phyloP scores from a whole-genome alignment of 2,797 vertebrate genomes.

The Typhlichthys subterraneus region DNA sequence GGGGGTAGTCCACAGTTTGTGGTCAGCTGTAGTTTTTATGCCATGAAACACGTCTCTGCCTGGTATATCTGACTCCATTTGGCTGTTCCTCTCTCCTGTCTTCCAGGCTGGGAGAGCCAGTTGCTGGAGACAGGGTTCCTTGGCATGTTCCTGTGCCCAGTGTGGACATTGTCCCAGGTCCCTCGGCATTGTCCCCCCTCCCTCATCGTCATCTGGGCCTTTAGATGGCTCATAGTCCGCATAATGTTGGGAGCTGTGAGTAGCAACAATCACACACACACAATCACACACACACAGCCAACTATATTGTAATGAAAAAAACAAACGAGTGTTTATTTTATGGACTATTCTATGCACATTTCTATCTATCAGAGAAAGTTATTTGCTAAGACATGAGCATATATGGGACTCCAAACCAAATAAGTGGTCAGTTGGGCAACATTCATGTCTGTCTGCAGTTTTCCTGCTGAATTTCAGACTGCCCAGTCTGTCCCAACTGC shows the following conservation, averaged over 20 bases:
- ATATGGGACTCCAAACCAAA: conserved; percentile 49
- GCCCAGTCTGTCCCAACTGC: conserved; percentile 42
- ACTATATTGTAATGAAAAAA: not conserved
- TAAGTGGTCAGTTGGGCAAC: conserved; percentile 43
- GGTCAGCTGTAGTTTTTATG: conserved; percentile 32
- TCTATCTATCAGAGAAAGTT: conserved; percentile 28
- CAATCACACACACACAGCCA: not conserved
- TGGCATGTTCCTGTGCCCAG: conserved; percentile 89
- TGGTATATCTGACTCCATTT: not conserved
- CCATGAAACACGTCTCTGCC: not conserved
- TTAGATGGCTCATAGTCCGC: conserved; percentile 96
- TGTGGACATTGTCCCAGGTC: conserved; percentile 84
- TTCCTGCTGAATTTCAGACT: conserved; percentile 42
- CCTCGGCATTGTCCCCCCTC: conserved; percentile 82
- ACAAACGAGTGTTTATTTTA: not conserved
- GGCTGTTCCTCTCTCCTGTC: not conserved
- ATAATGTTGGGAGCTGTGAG: conserved; percentile 98
- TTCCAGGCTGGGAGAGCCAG: conserved; percentile 94
- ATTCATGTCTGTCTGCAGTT: conserved; percentile 56
- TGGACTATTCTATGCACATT: conserved; percentile 18
- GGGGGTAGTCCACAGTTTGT: conserved; percentile 47
- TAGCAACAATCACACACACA: conserved; percentile 33
- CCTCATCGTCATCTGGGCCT: conserved; percentile 85
- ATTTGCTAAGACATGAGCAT: conserved; percentile 29
- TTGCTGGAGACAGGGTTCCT: conserved; percentile 94